Base-by-base conservation (phyloP, 1,140 invertebrate species). In the Pseudomyrmex pallidus region DNA sequence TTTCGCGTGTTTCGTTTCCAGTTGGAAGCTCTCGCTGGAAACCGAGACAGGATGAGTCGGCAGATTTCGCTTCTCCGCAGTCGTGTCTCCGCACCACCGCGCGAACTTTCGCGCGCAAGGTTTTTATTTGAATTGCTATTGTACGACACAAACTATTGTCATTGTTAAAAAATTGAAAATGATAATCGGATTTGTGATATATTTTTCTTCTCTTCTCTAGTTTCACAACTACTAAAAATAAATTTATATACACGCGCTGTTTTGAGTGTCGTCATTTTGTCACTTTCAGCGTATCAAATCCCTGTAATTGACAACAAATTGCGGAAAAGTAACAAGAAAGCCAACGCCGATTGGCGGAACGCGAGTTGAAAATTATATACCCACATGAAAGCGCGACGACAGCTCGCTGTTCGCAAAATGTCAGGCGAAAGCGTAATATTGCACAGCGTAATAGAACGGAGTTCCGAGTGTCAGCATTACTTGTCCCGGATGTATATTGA, bases 1-100 rank as follows among this genome's bases (percentile, higher is more conserved):
- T 72, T 80, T 59, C 54, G 46, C 44, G n/a, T 70, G 66, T 80
- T 80, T 80, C 59, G 54, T 70, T 80, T 80, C 76, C 67, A 59
- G 52, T 59, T 35, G 76, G 54, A 25, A 72, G 54, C 15, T n/a
- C 9, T 22, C 35, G 35, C 35, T 59, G 59, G 50, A 50, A 57
- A 78, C 64, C 15, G 22, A 15, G 25, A 64, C 25, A 5, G 25
- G 74, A 77, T 80, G 76, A 70, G 44, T 80, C 44, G 76, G 20
- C 76, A 70, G 35, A 80, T 80, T 80, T 56, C 59, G 12, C 76
- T 48, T 17, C 25, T 46, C 17, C 13, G 15, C n/a, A n/a, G 35
- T 35, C 5, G 35, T 35, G 35, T 52, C 74, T 67, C 10, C 25
- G n/a, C 54, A 48, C 17, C 15, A 70, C 15, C 9, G 12, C 54